Base-by-base conservation (phyloP, 2,888 invertebrate species). In the Drosophila lutescens region DNA sequence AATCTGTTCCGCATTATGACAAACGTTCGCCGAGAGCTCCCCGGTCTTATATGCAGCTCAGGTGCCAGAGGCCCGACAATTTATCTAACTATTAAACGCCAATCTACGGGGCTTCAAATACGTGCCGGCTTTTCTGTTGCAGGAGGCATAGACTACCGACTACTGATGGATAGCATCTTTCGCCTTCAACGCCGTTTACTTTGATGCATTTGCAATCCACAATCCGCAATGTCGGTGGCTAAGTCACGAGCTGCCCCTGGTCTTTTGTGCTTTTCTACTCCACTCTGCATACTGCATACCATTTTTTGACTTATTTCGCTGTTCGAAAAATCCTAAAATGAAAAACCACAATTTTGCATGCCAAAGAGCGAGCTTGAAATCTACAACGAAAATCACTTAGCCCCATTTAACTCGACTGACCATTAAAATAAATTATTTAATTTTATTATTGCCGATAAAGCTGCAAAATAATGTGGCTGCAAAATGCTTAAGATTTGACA, bases 301-400 rank as follows among this genome's bases (percentile, higher is more conserved):
- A 12, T 34, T 75, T 78, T 71, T 71, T 63, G 41, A 63, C 82
- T 76, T 85, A 79, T 79, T 83, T 85, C 65, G 58, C 8, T 30
- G 8, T 74, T 61, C n/a, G 38, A 46, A 66, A 66, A 66, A 40
- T 34, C 15, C 46, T 26, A 26, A 65, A 46, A 34, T 15, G 12
- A 46, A 66, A 60, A 54, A 49, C 41, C 34, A 6, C 44, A 40
- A 74, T 76, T 85, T 82, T 62, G 80, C 86, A 82, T 82, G 59
- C 43, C 40, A 58, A 58, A 44, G 60, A 54, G 23, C 20, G 46
- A 47, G 67, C 57, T 68, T 72, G 76, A 71, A 76, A 67, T 84
- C 78, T 73, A 88, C 88, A 88, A 58, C 89, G 74, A 84, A 88
- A 88, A 88, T 76, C 88, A 88, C 88, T 88, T 88, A 88, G 78